Percentiles rank a stretch among this genome's conserved stretches.
These are phyloP conservation scores for Trichonephila clavipes DNA, from an alignment of 1,140 invertebrate species.

Conservation along the genomic window DNA sequence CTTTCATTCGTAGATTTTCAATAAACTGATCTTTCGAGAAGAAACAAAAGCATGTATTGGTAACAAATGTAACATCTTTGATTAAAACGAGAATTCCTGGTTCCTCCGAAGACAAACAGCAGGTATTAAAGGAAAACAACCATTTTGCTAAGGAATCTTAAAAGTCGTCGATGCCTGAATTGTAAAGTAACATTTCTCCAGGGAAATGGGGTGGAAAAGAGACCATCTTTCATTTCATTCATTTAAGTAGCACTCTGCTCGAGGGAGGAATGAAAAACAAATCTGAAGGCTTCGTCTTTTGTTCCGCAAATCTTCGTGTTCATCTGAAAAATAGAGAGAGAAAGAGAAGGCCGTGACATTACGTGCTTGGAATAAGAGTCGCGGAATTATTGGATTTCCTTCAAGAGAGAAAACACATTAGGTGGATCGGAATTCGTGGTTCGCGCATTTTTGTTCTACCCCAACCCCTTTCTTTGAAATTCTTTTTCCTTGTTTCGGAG, in stretches of 20 bases:
- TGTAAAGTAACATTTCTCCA: constrained; percentile 23
- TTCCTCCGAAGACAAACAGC: neutral
- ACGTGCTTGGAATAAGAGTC: constrained; percentile 27
- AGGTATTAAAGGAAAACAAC: neutral
- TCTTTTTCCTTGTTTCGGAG: neutral
- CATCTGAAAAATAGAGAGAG: neutral
- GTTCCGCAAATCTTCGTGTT: constrained; percentile 42
- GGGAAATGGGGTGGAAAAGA: constrained; percentile 45
- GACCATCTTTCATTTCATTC: neutral
- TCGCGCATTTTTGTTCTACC: neutral
- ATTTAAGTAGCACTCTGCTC: constrained; percentile 25
- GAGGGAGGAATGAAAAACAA: constrained; percentile 34
- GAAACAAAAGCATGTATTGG: too few relatives aligned
- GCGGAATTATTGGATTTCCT: constrained; percentile 44
- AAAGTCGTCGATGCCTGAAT: neutral
- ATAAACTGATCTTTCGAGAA: too few relatives aligned
- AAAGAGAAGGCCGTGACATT: constrained; percentile 38
- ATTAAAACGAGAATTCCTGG: neutral
- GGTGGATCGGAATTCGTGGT: constrained; percentile 4
- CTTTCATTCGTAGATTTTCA: too few relatives aligned
- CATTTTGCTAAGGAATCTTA: neutral
- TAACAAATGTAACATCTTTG: neutral
- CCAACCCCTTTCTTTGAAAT: neutral
- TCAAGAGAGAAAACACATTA: constrained; percentile 7
- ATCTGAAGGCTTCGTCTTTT: constrained; percentile 20